Base-by-base conservation (phyloP, 2,888 invertebrate genomes). In the Morinoia aosen region DNA sequence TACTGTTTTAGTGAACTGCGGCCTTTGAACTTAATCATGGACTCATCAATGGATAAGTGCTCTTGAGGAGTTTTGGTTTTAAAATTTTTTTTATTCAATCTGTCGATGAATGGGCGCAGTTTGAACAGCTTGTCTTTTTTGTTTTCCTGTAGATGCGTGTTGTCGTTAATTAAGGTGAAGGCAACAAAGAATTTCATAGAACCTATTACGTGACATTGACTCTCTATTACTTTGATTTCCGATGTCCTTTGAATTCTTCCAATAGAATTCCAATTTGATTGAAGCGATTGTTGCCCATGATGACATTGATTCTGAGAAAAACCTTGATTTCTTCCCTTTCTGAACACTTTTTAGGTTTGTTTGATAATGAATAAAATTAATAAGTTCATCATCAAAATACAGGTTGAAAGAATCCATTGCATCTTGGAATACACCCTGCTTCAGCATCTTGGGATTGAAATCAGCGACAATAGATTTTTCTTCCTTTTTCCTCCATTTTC, bases 1-100 rank as follows among this genome's bases (percentile, higher is more conserved):
- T 97, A 97, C 95, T 97, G 97, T 58, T 95, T 95, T 39, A 95
- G 39, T 2, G 91, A 25, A 40, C 91, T 91, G 3, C 58, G 7
- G 48, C 91, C 95, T 33, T 95, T 95, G 95, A 95, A 95, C 0
- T 19, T 5, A 33, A 95, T 95, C 40, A 90, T 91, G 0, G 61
- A 95, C 39, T 95, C 61, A 58, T 91, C 95, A 56, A 95, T 33
- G 39, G 10, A 57, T 4, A 95, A 39, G 25, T 95, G 33, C 61
- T 91, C 61, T 0, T 3, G 19, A 8, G 7, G 40, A 0, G 10
- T 56, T 48, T 40, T 40, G 48, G 3, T 40, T n/a, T 16, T 64
- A 95, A 5, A 14, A 10, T 57, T 11, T 12, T 5, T 95, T 91
- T 95, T 95, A 61, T n/a, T 58, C n/a, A 95, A 40, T 39, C 91